phyloP scores from a whole-genome alignment of 1,140 invertebrate species.

The Vanessa tameamea region DNA sequence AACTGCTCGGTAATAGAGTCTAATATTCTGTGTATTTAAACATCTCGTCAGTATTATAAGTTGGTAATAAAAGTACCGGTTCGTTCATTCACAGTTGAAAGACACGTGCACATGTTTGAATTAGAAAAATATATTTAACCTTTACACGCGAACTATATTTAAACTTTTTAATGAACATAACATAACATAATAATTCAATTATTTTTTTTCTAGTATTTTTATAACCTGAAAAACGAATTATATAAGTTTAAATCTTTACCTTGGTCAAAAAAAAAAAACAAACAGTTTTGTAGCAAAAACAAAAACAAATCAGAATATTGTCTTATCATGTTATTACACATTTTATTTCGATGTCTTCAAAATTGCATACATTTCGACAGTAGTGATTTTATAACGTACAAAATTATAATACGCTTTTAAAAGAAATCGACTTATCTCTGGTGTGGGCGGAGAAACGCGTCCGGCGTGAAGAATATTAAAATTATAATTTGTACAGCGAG shows the following conservation, averaged over 20 bases:
- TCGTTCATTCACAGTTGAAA: conserved; percentile 55
- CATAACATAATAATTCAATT: no score
- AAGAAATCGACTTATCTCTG: conserved; percentile 24
- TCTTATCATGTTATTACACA: no score
- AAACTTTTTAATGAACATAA: no score
- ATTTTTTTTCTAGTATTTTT: no score
- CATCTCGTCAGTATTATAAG: conserved; percentile 32
- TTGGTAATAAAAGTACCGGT: conserved; percentile 55
- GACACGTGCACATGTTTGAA: conserved; percentile 37
- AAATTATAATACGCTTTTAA: conserved; percentile 24
- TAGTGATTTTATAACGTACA: conserved; percentile 26
- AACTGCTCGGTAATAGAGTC: conserved; percentile 33
- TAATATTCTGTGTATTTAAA: conserved; percentile 12
- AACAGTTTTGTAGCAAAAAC: no score
- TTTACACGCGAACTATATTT: no score
- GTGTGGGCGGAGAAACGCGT: conserved; percentile 32
- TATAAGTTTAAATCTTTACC: no score
- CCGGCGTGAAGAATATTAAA: conserved; percentile 33
- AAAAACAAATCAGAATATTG: no score
- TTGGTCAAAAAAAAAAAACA: background rate
- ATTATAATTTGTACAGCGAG: conserved; percentile 22
- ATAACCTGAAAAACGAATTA: no score
- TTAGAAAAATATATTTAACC: conserved; percentile 14
- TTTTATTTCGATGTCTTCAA: background rate
- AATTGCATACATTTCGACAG: conserved; percentile 11